Base-by-base conservation (phyloP, 2,797 vertebrate genomes). In the Myiotriccus ornatus region DNA sequence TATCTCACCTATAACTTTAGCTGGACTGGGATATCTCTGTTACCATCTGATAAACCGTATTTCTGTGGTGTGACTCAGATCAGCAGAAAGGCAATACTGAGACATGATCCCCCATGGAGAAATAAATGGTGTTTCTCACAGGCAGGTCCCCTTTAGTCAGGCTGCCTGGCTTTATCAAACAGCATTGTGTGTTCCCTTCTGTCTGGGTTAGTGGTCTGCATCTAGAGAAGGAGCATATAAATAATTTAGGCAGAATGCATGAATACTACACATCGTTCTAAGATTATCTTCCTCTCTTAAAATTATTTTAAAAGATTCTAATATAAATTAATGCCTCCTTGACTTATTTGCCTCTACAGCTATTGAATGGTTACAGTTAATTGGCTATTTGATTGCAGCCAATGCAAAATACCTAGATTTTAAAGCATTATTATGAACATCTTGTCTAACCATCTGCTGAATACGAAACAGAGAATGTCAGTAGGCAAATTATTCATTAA, bases 361-460 rank as follows among this genome's bases (percentile, higher is more conserved):
- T 93, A 59, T 34, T 4, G 20, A 70, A 10, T 63, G 76, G 82
- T 80, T 96, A 69, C 50, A 91, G 63, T 88, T 94, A 94, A 93
- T 82, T 82, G 70, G 41, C 64, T 82, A 57, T 86, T 93, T 94
- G 67, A 88, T 79, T 90, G 82, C 77, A 91, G 74, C 5, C 2
- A 84, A 77, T 77, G 90, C 77, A 88, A 91, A 89, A 79, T 67
- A 84, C 74, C 25, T 90, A 63, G 59, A 70, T 67, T 95, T 94
- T 74, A 84, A 94, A 44, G 59, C 44, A 60, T 78, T 91, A 67
- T 92, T 86, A 60, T 73, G 76, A 94, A 86, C 85, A 94, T 88
- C 63, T 94, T 94, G 69, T 82, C 74, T 91, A 93, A 79, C 89
- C 87, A 79, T 88, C 89, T 96, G 85, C 83, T 92, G 87, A 94